phyloP scores from a whole-genome alignment of 2,888 invertebrate genomes.

The Caenorhabditis becei region DNA sequence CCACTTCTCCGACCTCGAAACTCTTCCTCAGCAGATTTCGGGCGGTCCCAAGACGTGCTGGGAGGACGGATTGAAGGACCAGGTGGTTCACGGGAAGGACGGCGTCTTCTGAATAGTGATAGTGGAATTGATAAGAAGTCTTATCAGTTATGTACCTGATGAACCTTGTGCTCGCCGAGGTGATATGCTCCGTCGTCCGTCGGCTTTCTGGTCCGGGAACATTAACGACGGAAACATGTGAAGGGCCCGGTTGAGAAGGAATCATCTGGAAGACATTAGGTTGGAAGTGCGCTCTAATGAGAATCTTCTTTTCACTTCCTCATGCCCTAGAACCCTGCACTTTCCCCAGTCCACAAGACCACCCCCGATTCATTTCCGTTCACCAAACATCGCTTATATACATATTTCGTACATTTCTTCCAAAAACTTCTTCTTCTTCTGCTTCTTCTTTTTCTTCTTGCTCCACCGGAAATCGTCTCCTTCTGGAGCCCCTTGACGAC shows the following conservation, averaged over 20 bases:
- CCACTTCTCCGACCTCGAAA: slow-evolving; percentile 15
- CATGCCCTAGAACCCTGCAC: neutral
- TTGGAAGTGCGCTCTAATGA: neutral
- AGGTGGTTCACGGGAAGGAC: slow-evolving; percentile 22
- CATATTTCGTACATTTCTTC: slow-evolving; percentile 6
- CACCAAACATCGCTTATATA: neutral
- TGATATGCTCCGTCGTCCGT: slow-evolving; percentile 14
- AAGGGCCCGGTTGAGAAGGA: slow-evolving; percentile 39
- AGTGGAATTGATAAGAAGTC: too few relatives aligned
- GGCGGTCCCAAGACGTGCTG: neutral
- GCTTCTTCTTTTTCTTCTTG: neutral
- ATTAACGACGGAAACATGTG: slow-evolving; percentile 31
- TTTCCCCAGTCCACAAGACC: slow-evolving; percentile 7
- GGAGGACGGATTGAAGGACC: neutral
- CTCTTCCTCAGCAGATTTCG: slow-evolving; percentile 32
- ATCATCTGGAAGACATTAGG: slow-evolving; percentile 29
- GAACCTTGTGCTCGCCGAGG: slow-evolving; percentile 22
- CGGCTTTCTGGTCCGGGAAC: slow-evolving; percentile 29
- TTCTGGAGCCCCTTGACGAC: slow-evolving; percentile 12
- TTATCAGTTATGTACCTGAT: slow-evolving; percentile 26
- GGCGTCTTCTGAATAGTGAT: slow-evolving; percentile 27
- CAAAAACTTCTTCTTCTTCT: slow-evolving; percentile 2
- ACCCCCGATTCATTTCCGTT: neutral
- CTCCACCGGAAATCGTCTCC: slow-evolving; percentile 1
- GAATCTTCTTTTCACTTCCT: slow-evolving; percentile 7